These are phyloP conservation scores for Coptodon rendalli DNA, from an alignment of 2,113 vertebrate genomes.

Conservation along the genomic window DNA sequence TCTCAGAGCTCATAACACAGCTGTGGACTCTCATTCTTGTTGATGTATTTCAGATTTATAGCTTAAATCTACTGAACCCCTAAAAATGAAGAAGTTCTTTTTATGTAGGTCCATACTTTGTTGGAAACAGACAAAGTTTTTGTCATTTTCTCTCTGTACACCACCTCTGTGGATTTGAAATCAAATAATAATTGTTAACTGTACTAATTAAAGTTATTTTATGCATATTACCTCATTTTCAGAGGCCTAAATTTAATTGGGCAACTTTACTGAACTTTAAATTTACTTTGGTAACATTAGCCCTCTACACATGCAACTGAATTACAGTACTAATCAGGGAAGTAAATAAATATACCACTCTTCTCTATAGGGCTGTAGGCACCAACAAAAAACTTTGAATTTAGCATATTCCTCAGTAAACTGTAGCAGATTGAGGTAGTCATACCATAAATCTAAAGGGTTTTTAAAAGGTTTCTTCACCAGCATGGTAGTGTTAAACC, in stretches of 20 bases:
- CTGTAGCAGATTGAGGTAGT: not conserved
- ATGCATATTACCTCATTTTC: not conserved
- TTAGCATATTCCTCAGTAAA: not conserved
- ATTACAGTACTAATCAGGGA: not conserved
- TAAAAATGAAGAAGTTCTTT: not conserved
- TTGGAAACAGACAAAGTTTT: not conserved
- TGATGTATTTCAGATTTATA: not conserved
- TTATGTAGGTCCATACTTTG: not conserved
- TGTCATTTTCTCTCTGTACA: not conserved
- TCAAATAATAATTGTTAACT: not conserved
- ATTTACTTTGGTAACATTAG: not conserved
- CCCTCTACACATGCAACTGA: not conserved
- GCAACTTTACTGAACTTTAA: no score
- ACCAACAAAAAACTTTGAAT: slow-evolving; percentile 10
- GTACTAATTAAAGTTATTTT: not conserved
- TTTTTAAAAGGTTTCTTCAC: slow-evolving; percentile 34
- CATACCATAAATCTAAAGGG: slow-evolving; percentile 34
- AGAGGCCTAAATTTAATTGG: not conserved
- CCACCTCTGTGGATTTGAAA: not conserved
- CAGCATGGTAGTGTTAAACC: not conserved
- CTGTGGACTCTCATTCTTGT: not conserved
- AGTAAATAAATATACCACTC: not conserved
- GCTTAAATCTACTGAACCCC: not conserved
- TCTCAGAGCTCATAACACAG: not conserved
- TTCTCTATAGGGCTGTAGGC: not conserved